Evolutionary conservation across 2,888 invertebrate genomes (phyloP).

Genomic region (Sesamia inferens): DNA sequence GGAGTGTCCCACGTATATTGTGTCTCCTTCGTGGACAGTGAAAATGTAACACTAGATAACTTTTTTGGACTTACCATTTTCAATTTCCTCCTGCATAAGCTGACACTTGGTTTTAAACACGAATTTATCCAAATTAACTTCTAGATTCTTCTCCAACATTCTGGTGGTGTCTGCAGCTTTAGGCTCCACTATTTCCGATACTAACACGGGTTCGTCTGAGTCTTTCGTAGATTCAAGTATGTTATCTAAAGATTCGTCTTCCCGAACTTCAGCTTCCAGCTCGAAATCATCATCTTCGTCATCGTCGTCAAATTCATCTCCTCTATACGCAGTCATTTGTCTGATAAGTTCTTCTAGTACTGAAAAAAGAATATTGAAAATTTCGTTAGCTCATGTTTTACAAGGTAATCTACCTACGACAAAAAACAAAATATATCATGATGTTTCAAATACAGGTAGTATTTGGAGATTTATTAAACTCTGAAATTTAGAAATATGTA

Average conservation of each 20-base stretch:
- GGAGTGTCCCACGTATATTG: neutral
- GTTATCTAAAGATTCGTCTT: conserved; percentile 61
- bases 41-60: neutral
- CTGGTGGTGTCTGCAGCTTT: conserved; percentile 79
- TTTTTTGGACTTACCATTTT: conserved; percentile 70
- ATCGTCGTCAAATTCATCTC: conserved; percentile 87
- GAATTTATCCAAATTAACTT: conserved; percentile 67
- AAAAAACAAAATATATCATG: neutral
- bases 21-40: neutral
- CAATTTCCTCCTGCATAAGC: conserved; percentile 85
- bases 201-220: conserved; percentile 70
- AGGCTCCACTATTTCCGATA: conserved; percentile 79
- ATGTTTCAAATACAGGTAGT: neutral
- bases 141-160: conserved; percentile 70
- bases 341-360: conserved; percentile 93
- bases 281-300: conserved; percentile 82
- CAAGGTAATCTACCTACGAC: too few species aligned
- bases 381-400: neutral
- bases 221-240: conserved; percentile 49
- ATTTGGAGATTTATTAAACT: neutral
- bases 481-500: too few species aligned
- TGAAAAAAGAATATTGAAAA: conserved; percentile 63
- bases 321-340: conserved; percentile 90
- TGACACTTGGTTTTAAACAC: conserved; percentile 89
- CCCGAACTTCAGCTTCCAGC: conserved; percentile 66